Conservation (phyloP, 2,888 invertebrate species). For the Embidobia sp. region DNA sequence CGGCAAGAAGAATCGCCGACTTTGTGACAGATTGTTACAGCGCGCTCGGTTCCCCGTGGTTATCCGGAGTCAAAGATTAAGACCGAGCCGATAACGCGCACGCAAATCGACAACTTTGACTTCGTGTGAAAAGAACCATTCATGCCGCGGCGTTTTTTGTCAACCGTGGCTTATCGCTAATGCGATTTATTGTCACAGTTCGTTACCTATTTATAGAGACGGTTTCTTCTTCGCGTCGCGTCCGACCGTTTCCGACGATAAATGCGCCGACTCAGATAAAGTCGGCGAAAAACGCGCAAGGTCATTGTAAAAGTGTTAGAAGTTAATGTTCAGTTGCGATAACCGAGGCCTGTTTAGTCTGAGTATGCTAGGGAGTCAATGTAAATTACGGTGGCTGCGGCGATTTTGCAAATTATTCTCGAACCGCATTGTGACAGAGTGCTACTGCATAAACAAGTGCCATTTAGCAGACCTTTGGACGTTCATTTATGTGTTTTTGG, state of each 20-base stretch:
- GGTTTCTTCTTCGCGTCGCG: slow-evolving; percentile 31
- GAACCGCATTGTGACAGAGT: no score
- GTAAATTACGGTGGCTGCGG: no score
- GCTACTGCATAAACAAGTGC: no score
- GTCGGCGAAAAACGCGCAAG: slow-evolving; percentile 53
- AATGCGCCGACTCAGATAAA: slow-evolving; percentile 49
- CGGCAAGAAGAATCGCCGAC: slow-evolving; percentile 64
- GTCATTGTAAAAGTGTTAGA: slow-evolving; percentile 63
- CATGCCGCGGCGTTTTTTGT: slow-evolving; percentile 56
- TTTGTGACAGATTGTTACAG: slow-evolving; percentile 76
- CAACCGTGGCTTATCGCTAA: slow-evolving; percentile 43
- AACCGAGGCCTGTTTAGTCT: slow-evolving; percentile 41
- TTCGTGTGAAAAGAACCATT: slow-evolving; percentile 67
- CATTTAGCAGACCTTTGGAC: no score
- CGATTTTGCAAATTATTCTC: no score
- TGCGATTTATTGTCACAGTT: slow-evolving; percentile 61
- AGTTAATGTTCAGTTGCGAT: slow-evolving; percentile 51
- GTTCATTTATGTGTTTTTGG: no score
- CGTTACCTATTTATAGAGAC: slow-evolving; percentile 60
- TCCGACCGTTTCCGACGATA: slow-evolving; percentile 47
- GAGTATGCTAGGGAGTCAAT: neutral
- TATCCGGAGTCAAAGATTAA: slow-evolving; percentile 73
- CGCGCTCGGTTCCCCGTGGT: slow-evolving; percentile 72
- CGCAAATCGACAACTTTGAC: slow-evolving; percentile 61
- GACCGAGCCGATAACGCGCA: slow-evolving; percentile 66